phyloP scores from a whole-genome alignment of 1,140 invertebrate genomes.

The Macrotrachela quadricornifera region DNA sequence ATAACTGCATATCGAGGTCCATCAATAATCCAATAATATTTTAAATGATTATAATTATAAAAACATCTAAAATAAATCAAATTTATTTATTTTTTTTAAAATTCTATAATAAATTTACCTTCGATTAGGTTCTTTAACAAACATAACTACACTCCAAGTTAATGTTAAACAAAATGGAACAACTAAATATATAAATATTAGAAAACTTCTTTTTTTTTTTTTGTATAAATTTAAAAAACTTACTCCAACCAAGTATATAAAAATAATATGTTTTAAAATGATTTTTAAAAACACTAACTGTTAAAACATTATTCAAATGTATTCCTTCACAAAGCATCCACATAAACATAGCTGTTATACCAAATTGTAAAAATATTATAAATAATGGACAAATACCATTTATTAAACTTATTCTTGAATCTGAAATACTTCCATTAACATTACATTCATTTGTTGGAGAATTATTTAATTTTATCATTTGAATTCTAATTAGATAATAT shows the following conservation, averaged over 20 bases:
- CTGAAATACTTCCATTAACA: too few relatives aligned
- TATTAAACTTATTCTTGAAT: too few relatives aligned
- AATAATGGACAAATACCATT: too few relatives aligned
- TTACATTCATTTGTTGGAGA: too few relatives aligned
- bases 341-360: slow-evolving; percentile 59
- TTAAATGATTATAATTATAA: slow-evolving; percentile 56
- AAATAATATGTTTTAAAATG: slow-evolving; percentile 47
- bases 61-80: slow-evolving; percentile 46
- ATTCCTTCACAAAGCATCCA: slow-evolving; percentile 83
- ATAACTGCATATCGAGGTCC: slow-evolving; percentile 54
- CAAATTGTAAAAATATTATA: too few relatives aligned
- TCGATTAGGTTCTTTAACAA: neutral
- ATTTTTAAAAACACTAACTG: slow-evolving; percentile 56
- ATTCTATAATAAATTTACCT: slow-evolving; percentile 13
- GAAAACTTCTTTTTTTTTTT: neutral
- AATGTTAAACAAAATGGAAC: too few relatives aligned
- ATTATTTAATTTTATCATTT: too few relatives aligned
- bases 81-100: too few relatives aligned
- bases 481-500: too few relatives aligned
- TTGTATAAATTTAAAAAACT: too few relatives aligned
- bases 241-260: slow-evolving; percentile 54
- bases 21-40: slow-evolving; percentile 65
- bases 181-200: neutral
- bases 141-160: neutral
- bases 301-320: slow-evolving; percentile 57